Evolutionary conservation across 1,140 invertebrate genomes (phyloP).

Genomic region (Drosophila navojoa): DNA sequence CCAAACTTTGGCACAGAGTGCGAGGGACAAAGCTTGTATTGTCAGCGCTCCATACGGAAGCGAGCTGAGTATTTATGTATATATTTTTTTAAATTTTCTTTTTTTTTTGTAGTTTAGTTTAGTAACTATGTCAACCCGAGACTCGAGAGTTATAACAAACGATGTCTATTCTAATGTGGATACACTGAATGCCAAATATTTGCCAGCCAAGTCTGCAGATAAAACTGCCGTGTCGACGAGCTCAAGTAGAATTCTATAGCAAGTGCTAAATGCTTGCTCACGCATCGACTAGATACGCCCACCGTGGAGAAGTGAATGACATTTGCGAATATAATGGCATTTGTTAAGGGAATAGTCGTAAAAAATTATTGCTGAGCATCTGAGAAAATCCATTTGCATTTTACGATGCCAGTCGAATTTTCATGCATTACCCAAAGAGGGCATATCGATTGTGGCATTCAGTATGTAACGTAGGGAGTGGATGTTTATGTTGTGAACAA

Average conservation of each 20-base stretch:
- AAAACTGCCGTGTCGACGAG: conserved; percentile 9
- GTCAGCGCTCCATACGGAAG: conserved; percentile 37
- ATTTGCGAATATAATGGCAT: conserved; percentile 41
- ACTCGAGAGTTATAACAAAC: conserved; percentile 13
- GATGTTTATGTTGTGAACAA: too few species aligned
- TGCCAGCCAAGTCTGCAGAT: conserved; percentile 27
- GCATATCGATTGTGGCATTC: not conserved
- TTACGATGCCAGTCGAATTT: conserved; percentile 14
- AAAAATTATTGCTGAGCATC: conserved; percentile 35
- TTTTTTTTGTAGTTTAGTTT: conserved; percentile 1
- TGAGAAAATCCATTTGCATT: conserved; percentile 42
- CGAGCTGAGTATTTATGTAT: conserved; percentile 19
- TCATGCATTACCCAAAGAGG: not conserved
- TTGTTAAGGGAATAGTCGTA: conserved; percentile 18
- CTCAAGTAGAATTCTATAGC: conserved; percentile 17
- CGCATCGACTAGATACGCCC: not conserved
- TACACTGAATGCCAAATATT: conserved; percentile 21
- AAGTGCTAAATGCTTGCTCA: conserved; percentile 36
- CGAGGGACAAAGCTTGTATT: conserved; percentile 43
- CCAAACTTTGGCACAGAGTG: conserved; percentile 25
- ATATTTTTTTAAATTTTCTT: not conserved
- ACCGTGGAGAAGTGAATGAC: conserved; percentile 34
- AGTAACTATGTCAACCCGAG: conserved; percentile 42
- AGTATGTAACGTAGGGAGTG: too few species aligned
- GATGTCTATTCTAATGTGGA: conserved; percentile 21